These are phyloP conservation scores for Staurois parvus DNA, from an alignment of 2,797 vertebrate species.

Conservation along the genomic window DNA sequence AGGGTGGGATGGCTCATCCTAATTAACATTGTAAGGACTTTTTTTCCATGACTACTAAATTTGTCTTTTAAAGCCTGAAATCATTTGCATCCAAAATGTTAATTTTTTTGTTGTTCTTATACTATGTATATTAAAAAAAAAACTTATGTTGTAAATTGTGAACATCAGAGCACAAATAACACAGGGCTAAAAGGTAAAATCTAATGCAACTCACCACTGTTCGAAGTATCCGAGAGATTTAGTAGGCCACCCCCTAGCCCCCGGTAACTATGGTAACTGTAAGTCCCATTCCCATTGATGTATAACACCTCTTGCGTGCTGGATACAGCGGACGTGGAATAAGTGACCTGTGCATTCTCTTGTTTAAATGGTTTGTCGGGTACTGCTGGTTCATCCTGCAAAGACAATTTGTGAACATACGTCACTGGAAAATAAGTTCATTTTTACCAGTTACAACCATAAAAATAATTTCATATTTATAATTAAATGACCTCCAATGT, in stretches of 20 bases:
- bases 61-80: no score
- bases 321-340: slow-evolving; percentile 79
- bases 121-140: no score
- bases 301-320: slow-evolving; percentile 85
- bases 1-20: not conserved
- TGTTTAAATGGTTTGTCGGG: slow-evolving; percentile 81
- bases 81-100: no score
- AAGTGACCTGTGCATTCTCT: slow-evolving; percentile 79
- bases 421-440: not conserved
- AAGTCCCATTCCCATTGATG: slow-evolving; percentile 86
- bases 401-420: slow-evolving; percentile 63
- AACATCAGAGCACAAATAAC: not conserved
- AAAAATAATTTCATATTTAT: not conserved
- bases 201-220: slow-evolving; percentile 78
- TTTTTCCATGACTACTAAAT: no score
- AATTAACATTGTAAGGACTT: not conserved
- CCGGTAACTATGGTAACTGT: slow-evolving; percentile 87
- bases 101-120: no score
- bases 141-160: not conserved
- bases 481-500: no score
- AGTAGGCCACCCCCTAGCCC: slow-evolving; percentile 83
- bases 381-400: slow-evolving; percentile 78
- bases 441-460: not conserved
- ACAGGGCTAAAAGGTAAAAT: slow-evolving; percentile 39
- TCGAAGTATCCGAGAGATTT: slow-evolving; percentile 82